phyloP scores from a whole-genome alignment of 2,888 invertebrate species.

The Prenolepis imparis region DNA sequence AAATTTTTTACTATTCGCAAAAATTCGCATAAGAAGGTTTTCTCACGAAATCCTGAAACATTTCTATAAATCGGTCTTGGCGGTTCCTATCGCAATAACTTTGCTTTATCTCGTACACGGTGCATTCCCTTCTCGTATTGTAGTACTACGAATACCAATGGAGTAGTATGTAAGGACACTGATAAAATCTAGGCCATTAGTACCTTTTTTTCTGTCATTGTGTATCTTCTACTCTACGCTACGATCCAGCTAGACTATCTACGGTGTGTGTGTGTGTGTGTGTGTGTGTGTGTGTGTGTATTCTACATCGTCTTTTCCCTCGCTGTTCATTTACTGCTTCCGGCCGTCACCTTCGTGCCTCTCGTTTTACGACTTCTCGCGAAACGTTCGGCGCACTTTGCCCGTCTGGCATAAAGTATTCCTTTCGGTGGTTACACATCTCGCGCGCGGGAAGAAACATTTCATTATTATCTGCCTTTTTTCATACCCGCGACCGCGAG shows the following conservation, averaged over 20 bases:
- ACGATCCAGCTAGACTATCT: constrained; percentile 19
- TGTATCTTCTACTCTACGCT: constrained; percentile 59
- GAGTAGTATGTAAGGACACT: constrained; percentile 35
- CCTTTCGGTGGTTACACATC: constrained; percentile 41
- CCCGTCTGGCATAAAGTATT: constrained; percentile 43
- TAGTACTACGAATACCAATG: not conserved
- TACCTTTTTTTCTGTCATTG: constrained; percentile 58
- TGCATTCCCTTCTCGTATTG: constrained; percentile 25
- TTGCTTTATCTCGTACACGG: not conserved
- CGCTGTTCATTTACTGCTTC: constrained; percentile 59
- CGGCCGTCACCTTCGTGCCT: constrained; percentile 59
- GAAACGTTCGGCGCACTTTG: constrained; percentile 39
- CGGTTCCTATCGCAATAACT: constrained; percentile 15
- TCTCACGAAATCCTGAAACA: not conserved
- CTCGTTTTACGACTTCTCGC: constrained; percentile 63
- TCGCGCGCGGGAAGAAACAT: constrained; percentile 11
- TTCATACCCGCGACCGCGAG: constrained; percentile 18
- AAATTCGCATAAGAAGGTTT: not conserved
- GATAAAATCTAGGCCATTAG: constrained; percentile 63
- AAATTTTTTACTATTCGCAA: not conserved
- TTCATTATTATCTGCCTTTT: constrained; percentile 45
- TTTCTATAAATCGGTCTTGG: constrained; percentile 7
- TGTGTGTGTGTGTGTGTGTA: not conserved
- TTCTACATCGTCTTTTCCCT: constrained; percentile 32
- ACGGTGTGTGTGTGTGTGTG: not conserved